These are phyloP conservation scores for Choloepus didactylus DNA, from an alignment of 2,797 vertebrate species.

Conservation along the genomic window DNA sequence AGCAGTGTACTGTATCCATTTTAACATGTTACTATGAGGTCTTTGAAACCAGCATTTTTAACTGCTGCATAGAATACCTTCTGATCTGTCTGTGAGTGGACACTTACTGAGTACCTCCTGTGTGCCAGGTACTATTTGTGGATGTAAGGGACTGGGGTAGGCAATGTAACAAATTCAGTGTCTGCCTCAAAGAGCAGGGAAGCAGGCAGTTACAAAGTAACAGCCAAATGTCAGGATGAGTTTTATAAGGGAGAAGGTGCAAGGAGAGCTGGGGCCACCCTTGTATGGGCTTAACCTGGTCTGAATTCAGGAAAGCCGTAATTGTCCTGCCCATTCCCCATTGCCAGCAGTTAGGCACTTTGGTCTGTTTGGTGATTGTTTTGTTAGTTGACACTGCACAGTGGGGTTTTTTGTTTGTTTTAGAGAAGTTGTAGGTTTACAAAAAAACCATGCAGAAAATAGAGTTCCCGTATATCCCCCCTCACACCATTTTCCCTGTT, in stretches of 20 bases:
- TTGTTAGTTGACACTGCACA: background rate
- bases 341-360: background rate
- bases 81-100: background rate
- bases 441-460: no score
- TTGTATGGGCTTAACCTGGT: background rate
- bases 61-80: background rate
- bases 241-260: background rate
- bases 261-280: background rate
- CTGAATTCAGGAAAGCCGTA: background rate
- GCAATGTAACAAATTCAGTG: background rate
- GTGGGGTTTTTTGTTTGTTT: no score
- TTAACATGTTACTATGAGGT: background rate
- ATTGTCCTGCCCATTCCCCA: no score
- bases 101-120: background rate
- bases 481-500: no score
- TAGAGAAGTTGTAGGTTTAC: no score
- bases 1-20: background rate
- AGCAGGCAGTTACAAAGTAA: background rate
- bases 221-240: background rate
- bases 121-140: background rate
- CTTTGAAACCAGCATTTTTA: conserved; percentile 7
- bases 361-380: background rate
- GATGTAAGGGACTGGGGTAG: background rate
- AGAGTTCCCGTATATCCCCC: no score
- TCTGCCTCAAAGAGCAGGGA: background rate